Base-by-base conservation (phyloP, 2,113 vertebrate species). In the Physeter macrocephalus region DNA sequence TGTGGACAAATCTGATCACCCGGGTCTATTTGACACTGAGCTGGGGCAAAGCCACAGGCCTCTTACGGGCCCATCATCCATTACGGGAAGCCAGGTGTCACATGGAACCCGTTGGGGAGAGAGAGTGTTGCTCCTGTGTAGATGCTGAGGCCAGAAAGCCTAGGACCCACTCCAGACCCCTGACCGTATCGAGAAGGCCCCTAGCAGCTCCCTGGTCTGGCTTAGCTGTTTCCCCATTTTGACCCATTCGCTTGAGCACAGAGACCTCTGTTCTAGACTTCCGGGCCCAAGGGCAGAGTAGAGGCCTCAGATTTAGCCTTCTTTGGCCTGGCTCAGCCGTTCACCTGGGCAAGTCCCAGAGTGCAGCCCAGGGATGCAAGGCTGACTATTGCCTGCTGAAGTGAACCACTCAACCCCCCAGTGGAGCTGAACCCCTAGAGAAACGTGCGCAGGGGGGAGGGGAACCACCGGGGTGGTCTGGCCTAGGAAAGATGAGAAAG, bases 181-280 rank as follows among this genome's bases (percentile, higher is more conserved):
- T n/a, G 82, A 20, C 21, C 3, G 1, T 49, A 54, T 54, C 1
- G 6, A 77, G 52, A 49, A 41, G 41, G 5, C 23, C 59, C 78
- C 5, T 8, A 25, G 52, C 0, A 5, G 34, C 41, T 61, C 31
- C 29, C 49, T 0, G 0, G 8, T 34, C 31, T 69, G 20, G 31
- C n/a, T 21, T 25, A 29, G 71, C n/a, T 64, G 4, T 31, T 21
- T 34, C 25, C n/a, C 7, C 36, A 12, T 11, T 61, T 64, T n/a
- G 62, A 57, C 29, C 20, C 52, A 59, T 31, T 61, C 5, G 20
- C 27, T 39, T 69, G 41, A 83, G 67, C 46, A 87, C 52, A 15
- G 31, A 82, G 36, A 74, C 39, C 12, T 46, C 69, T 6, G 1
- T 75, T 72, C 31, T 41, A 31, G 41, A 36, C 57, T 54, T 54